These are phyloP conservation scores for Chironomus riparius DNA, from an alignment of 2,888 invertebrate genomes.

Conservation along the genomic window DNA sequence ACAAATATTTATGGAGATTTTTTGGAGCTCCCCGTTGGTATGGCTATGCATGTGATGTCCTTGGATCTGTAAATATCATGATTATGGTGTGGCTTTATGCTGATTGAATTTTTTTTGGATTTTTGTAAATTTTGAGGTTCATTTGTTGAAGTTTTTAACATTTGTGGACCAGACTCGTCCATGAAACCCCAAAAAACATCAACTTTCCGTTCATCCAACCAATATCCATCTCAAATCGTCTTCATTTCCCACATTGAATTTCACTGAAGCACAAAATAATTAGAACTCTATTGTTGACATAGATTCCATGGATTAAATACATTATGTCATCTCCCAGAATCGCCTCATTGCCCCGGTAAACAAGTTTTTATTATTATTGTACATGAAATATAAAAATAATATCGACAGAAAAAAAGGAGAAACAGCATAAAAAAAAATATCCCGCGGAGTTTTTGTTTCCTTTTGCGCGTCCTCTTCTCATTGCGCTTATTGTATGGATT, in stretches of 20 bases:
- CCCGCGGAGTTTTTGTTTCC: constrained; percentile 27
- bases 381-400: not conserved
- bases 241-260: not conserved
- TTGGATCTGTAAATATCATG: no score
- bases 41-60: no score
- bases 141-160: not conserved
- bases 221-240: no score
- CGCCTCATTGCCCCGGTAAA: not conserved
- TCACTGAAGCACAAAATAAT: constrained; percentile 13
- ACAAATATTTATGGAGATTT: not conserved
- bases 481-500: not conserved
- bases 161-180: not conserved
- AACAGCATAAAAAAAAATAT: constrained; percentile 14
- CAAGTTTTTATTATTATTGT: constrained; percentile 9
- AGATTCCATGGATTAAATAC: not conserved
- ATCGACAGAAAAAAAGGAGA: not conserved
- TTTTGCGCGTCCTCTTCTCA: not conserved
- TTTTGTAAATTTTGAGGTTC: no score
- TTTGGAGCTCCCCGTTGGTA: not conserved
- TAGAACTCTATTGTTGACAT: constrained; percentile 19
- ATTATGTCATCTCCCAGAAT: not conserved
- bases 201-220: no score
- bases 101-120: no score
- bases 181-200: no score
- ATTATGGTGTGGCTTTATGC: no score